Evolutionary conservation across 1,140 invertebrate species (phyloP).

Genomic region (Drosophila guanche): DNA sequence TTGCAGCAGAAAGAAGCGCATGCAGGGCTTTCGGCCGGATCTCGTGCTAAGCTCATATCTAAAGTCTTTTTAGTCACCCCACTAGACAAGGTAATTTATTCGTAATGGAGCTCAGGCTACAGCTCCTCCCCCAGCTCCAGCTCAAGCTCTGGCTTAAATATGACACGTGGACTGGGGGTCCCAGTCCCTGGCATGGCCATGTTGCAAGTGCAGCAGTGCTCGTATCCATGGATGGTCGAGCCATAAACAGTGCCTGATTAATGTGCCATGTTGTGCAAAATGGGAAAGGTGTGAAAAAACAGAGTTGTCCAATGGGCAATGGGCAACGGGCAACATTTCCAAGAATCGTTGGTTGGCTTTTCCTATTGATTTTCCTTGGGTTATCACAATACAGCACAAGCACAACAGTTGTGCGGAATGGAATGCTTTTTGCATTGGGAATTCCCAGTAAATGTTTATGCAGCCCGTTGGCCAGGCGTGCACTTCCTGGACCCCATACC

Average conservation of each 20-base stretch:
- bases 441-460: slow-evolving; percentile 49
- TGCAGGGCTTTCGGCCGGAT: too few species aligned
- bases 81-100: slow-evolving; percentile 24
- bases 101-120: slow-evolving; percentile 7
- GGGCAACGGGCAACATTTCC: slow-evolving; percentile 13
- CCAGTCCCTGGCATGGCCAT: too few species aligned
- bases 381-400: slow-evolving; percentile 16
- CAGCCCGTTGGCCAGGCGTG: slow-evolving; percentile 14
- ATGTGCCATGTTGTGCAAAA: slow-evolving; percentile 43
- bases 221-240: slow-evolving; percentile 42
- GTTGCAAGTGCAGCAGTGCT: neutral
- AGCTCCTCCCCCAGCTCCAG: neutral
- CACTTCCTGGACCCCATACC: slow-evolving; percentile 5
- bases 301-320: slow-evolving; percentile 6
- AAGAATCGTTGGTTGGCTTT: slow-evolving; percentile 22
- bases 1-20: too few species aligned
- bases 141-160: slow-evolving; percentile 38
- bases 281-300: slow-evolving; percentile 49
- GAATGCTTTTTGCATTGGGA: slow-evolving; percentile 8
- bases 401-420: slow-evolving; percentile 14
- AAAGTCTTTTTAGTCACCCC: too few species aligned
- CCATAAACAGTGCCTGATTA: slow-evolving; percentile 48
- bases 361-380: slow-evolving; percentile 39
- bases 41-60: too few species aligned
- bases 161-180: slow-evolving; percentile 29